Base-by-base conservation (phyloP, 2,797 vertebrate genomes). In the Chelon labrosus region DNA sequence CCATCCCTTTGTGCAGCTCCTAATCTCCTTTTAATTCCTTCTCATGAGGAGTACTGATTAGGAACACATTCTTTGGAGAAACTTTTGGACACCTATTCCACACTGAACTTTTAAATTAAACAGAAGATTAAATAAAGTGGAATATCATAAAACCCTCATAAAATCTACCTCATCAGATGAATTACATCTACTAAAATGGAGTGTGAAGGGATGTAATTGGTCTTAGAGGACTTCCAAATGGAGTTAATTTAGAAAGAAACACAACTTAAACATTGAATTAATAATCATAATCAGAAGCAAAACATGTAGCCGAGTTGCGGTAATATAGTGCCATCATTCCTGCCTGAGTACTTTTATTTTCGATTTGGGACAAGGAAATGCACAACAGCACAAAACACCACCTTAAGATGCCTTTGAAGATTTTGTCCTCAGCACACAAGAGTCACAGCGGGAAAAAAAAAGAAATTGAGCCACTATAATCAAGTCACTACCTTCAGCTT, bases 21-120 rank as follows among this genome's bases (percentile, higher is more conserved):
- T 93, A 93, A 93, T 91, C 89, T 88, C 68, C 79, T 76, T 80
- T 81, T 90, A 90, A 91, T 88, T 88, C 88, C 77, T 39, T 75
- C 57, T 75, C 77, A 73, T 82, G 22, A 74, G 66, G 65, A 78
- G 52, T 10, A 65, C 63, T 78, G 77, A 89, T 85, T 83, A 84
- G 73, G 57, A 87, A 84, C 37, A 35, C 87, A 89, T 89, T 88
- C 86, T 80, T 90, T 73, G 4, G 51, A 77, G 49, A 79, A 80
- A 84, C 74, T 42, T 76, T 77, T 71, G 17, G 47, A 68, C n/a
- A 53, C 47, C 73, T 55, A 64, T 25, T 44, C 27, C 38, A 47
- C 31, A 35, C 31, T 35, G 31, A 35, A 35, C 31, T 35, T 35
- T 35, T 35, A 35, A 35, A 35, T 35, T 67, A 37, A 70, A 38